Conservation (phyloP, 2,113 vertebrate species). For the Brachypteracias leptosomus region DNA sequence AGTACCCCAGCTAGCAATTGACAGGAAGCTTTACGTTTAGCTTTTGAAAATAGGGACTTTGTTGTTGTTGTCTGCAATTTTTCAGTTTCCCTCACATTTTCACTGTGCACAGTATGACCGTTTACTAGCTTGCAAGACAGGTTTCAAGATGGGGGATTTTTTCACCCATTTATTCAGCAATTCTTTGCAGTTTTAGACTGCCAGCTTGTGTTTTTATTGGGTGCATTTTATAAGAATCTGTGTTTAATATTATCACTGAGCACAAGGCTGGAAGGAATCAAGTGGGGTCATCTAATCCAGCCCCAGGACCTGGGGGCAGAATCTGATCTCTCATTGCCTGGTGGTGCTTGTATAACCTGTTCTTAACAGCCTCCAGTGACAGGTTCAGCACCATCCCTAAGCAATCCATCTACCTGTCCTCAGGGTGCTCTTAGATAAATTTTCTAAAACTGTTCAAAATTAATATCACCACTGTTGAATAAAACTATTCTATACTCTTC, state of each 20-base stretch:
- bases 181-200: neutral
- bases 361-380: neutral
- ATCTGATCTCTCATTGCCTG: neutral
- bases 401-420: neutral
- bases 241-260: neutral
- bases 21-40: neutral
- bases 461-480: neutral
- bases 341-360: neutral
- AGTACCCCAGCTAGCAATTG: neutral
- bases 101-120: neutral
- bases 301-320: neutral
- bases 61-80: neutral
- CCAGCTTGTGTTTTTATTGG: neutral
- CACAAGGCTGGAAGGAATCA: neutral
- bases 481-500: neutral
- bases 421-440: neutral
- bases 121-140: neutral
- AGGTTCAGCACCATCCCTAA: neutral
- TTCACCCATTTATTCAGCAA: neutral
- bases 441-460: neutral
- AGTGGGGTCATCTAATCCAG: neutral
- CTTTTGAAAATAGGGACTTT: neutral
- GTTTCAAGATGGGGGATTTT: neutral
- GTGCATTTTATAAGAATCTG: neutral
- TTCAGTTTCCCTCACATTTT: neutral